These are phyloP conservation scores for Aromia moschata DNA, from an alignment of 2,888 invertebrate species.

Conservation along the genomic window DNA sequence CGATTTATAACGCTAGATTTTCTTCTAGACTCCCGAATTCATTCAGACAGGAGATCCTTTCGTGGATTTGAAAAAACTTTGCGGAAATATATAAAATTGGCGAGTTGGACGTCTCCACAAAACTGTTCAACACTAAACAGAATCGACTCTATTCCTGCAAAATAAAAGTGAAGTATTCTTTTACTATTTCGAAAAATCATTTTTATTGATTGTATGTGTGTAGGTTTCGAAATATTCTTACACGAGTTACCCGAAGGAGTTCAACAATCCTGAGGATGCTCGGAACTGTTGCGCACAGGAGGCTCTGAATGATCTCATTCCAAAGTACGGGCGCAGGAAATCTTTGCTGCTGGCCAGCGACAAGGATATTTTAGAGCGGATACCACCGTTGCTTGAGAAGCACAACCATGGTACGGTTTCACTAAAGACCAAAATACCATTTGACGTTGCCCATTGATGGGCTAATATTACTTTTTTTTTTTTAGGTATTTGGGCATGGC, in stretches of 20 bases:
- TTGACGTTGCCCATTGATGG: no score
- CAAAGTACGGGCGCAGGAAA: slow-evolving; percentile 50
- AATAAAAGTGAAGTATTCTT: slow-evolving; percentile 48
- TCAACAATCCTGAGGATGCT: slow-evolving; percentile 56
- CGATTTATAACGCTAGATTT: no score
- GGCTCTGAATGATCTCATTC: slow-evolving; percentile 58
- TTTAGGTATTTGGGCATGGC: slow-evolving; percentile 47
- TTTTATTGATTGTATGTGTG: slow-evolving; percentile 24
- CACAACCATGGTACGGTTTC: slow-evolving; percentile 61
- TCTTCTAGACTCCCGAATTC: slow-evolving; percentile 36
- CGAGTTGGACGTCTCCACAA: slow-evolving; percentile 41
- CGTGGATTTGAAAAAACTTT: slow-evolving; percentile 52
- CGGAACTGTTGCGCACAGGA: slow-evolving; percentile 59
- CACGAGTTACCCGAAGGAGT: slow-evolving; percentile 64
- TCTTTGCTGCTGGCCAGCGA: slow-evolving; percentile 50
- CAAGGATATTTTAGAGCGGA: slow-evolving; percentile 54
- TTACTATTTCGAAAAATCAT: background rate
- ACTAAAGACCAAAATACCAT: no score
- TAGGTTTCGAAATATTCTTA: slow-evolving; percentile 57
- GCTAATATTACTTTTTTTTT: background rate
- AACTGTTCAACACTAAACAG: slow-evolving; percentile 36
- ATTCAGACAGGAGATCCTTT: slow-evolving; percentile 48
- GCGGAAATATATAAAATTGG: slow-evolving; percentile 51
- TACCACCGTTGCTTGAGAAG: slow-evolving; percentile 61
- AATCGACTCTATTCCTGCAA: slow-evolving; percentile 47